Base-by-base conservation (phyloP, 1,140 invertebrate species). In the Streblospio benedicti region DNA sequence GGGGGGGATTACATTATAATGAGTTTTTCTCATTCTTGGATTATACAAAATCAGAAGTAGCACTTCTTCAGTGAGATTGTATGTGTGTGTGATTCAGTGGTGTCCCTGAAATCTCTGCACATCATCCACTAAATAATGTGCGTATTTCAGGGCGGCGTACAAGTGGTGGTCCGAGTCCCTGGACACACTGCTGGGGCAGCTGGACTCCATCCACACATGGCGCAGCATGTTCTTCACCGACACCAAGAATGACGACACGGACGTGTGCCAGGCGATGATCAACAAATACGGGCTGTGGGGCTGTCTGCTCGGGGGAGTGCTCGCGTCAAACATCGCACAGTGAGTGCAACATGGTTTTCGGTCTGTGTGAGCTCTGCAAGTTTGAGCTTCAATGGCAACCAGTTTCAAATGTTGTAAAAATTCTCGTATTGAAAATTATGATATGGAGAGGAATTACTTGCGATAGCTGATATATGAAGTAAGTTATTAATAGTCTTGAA, bases 281-380 rank as follows among this genome's bases (percentile, higher is more conserved):
- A 47, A 72, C 49, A 63, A 68, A 45, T 78, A 75, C 70, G 76
- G 76, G 14, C 62, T 78, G 27, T 77, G 75, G 74, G 76, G 74
- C 3, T 76, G 74, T 67, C 31, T 78, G 4, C 52, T 76, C 6
- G 74, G 71, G n/a, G 75, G 70, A 14, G 65, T 77, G 5, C 53
- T 76, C 4, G 67, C 73, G 28, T 74, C 74, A 12, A 77, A 77
- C 62, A 76, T 78, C 44, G 73, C 76, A 45, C 74, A 78, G 75
- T 76, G 68, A 67, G 71, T 69, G n/a, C 45, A 30, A 31, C 14
- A 3, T 18, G n/a, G n/a, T n/a, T n/a, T n/a, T n/a, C n/a, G n/a
- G n/a, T n/a, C n/a, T n/a, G n/a, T n/a, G n/a, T n/a, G n/a, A n/a
- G n/a, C n/a, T n/a, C n/a, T n/a, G n/a, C n/a, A n/a, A n/a, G n/a